Conservation (phyloP, 1,140 invertebrate species). For the Potamilus streckersoni region DNA sequence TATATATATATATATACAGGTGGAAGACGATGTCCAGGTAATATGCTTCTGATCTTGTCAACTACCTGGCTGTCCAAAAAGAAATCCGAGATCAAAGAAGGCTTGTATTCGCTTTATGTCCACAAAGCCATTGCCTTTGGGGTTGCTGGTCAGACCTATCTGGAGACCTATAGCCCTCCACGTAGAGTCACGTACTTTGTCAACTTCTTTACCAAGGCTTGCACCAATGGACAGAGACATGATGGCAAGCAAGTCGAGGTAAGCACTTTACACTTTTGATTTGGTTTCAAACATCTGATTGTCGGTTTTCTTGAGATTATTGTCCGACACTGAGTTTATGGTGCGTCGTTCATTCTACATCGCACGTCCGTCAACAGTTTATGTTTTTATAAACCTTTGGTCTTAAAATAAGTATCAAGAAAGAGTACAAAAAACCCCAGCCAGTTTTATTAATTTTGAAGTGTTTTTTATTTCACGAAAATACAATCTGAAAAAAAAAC, state of each 20-base stretch:
- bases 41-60: constrained; percentile 26
- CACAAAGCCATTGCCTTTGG: constrained; percentile 30
- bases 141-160: constrained; percentile 10
- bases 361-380: too few relatives aligned
- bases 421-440: too few relatives aligned
- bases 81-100: not conserved
- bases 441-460: too few relatives aligned
- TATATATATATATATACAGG: not conserved
- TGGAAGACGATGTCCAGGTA: constrained; percentile 16
- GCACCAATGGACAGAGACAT: constrained; percentile 8
- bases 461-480: too few relatives aligned
- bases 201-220: constrained; percentile 24
- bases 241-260: constrained; percentile 15
- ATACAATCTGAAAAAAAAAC: too few relatives aligned
- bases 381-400: too few relatives aligned
- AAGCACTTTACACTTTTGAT: not conserved
- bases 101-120: constrained; percentile 7
- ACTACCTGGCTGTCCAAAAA: constrained; percentile 23
- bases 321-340: too few relatives aligned
- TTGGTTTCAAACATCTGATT: too few relatives aligned
- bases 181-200: constrained; percentile 32
- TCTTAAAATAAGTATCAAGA: too few relatives aligned
- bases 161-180: constrained; percentile 30
- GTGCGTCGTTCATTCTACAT: too few relatives aligned
- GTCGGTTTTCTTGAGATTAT: too few relatives aligned